These are phyloP conservation scores for Fukomys damarensis DNA, from an alignment of 2,113 vertebrate species.

Conservation along the genomic window DNA sequence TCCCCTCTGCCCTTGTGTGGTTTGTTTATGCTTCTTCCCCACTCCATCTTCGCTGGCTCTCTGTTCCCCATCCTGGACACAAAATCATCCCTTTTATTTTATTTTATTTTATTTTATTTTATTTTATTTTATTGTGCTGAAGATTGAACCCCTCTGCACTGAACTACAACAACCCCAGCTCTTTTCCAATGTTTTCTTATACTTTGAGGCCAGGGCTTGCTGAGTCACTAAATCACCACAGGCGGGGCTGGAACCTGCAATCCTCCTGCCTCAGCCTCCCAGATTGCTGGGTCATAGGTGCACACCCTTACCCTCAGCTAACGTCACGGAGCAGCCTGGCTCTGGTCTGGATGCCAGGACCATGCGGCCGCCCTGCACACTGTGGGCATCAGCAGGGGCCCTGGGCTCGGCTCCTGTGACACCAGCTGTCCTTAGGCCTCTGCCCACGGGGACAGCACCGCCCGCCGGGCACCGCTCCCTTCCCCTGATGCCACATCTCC, in stretches of 20 bases:
- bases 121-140: neutral
- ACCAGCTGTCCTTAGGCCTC: neutral
- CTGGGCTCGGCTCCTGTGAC: fast-evolving
- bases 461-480: neutral
- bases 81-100: neutral
- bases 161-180: neutral
- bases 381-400: neutral
- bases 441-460: neutral
- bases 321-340: neutral
- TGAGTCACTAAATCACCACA: neutral
- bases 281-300: neutral
- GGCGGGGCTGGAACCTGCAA: neutral
- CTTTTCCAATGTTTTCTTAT: neutral
- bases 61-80: neutral
- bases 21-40: neutral
- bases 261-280: neutral
- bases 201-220: neutral
- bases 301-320: neutral
- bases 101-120: neutral
- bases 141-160: neutral
- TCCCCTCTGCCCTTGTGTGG: neutral
- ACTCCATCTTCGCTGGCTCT: fast-evolving
- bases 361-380: fast-evolving
- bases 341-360: fast-evolving
- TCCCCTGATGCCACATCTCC: neutral